phyloP scores from a whole-genome alignment of 2,113 vertebrate species.

The Muscicapa adusta region DNA sequence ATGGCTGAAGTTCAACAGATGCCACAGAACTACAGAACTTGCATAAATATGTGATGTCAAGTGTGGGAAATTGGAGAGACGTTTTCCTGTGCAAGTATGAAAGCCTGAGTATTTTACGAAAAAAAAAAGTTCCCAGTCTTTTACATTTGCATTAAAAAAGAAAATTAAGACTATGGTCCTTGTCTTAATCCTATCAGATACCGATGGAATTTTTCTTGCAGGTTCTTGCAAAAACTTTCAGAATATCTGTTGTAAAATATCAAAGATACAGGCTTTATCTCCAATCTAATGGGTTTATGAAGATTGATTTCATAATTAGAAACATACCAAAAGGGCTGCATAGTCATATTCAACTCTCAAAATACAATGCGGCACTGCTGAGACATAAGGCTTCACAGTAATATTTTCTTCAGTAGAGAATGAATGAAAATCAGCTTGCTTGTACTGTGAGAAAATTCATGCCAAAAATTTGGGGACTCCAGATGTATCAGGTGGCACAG shows the following conservation, averaged over 20 bases:
- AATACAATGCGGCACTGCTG: background rate
- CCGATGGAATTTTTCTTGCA: background rate
- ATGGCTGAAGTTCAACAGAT: slow-evolving; percentile 32
- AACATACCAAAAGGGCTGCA: background rate
- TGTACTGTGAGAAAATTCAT: background rate
- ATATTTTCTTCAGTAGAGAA: background rate
- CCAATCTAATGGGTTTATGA: background rate
- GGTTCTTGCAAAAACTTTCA: background rate
- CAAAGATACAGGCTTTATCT: background rate
- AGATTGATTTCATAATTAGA: background rate
- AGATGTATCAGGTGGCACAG: background rate
- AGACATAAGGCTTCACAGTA: background rate
- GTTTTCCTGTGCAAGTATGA: background rate
- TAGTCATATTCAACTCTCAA: background rate
- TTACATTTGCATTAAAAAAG: background rate
- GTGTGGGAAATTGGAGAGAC: background rate
- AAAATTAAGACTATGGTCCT: background rate
- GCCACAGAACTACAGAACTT: slow-evolving; percentile 28
- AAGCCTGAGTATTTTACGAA: background rate
- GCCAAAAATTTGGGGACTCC: background rate
- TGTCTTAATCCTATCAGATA: background rate
- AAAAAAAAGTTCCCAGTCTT: background rate
- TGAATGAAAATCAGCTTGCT: background rate
- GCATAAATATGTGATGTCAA: slow-evolving; percentile 6
- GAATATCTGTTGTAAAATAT: background rate